Percentiles rank a stretch among this genome's conserved stretches.
Evolutionary conservation across 37 sponge, comb jelly and placozoan genomes (phyloP).

Genomic region (Hormiphora californensis): DNA sequence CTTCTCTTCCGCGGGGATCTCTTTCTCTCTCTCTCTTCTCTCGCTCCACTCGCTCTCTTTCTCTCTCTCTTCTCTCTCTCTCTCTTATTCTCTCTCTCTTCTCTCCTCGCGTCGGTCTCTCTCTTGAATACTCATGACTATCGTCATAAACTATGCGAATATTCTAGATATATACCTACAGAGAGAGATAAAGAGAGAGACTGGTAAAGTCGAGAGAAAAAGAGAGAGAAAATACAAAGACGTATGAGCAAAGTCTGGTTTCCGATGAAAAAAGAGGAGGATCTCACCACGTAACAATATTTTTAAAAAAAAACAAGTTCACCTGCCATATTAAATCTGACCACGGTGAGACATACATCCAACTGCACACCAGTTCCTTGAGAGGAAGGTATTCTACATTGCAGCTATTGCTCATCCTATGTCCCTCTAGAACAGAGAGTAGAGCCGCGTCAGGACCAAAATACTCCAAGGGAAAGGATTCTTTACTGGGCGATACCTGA

Average conservation of each 20-base stretch:
- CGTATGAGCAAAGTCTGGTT: too few species aligned
- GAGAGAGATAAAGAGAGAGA: too few species aligned
- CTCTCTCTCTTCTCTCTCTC: background rate
- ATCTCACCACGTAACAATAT: too few species aligned
- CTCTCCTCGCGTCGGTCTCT: background rate
- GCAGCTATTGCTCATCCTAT: constrained; percentile 14
- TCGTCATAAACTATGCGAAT: too few species aligned
- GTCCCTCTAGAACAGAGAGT: constrained; percentile 10
- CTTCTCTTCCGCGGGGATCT: background rate
- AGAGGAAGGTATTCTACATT: background rate
- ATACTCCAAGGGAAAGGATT: background rate
- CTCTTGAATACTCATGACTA: too few species aligned
- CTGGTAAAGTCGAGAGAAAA: too few species aligned
- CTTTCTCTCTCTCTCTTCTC: background rate
- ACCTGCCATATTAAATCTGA: too few species aligned
- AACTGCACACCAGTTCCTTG: constrained; percentile 6
- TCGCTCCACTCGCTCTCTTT: background rate
- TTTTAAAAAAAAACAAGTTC: too few species aligned
- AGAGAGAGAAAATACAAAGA: too few species aligned
- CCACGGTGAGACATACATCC: constrained; percentile 7
- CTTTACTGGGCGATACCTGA: background rate
- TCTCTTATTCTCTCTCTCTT: background rate
- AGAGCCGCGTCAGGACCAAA: background rate
- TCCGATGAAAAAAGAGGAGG: too few species aligned
- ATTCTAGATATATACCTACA: too few species aligned